Evolutionary conservation across 2,113 vertebrate species (phyloP), one percentile per base, ranked within the genome.

Genomic region (Archocentrus centrarchus): DNA sequence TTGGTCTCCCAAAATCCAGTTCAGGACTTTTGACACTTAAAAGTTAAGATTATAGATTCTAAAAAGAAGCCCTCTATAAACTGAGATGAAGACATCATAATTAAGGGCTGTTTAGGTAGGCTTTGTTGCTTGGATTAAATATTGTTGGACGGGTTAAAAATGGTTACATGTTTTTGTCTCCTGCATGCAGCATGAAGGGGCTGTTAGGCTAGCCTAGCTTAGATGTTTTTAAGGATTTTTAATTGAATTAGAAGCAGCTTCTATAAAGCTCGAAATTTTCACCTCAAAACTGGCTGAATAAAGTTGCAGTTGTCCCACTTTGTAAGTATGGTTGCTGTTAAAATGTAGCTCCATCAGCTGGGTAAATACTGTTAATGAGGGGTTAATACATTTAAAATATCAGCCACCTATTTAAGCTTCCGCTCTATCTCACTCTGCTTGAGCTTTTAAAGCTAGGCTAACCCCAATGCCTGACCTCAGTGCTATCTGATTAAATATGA

Each of bases 1-100:
- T 95, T 95, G 95, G 94, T 93, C 80, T 91, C 82, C 89, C 70
- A 87, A 89, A 91, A 90, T 83, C 78, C 75, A 32, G 68, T 85
- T 68, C 39, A 61, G 87, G 77, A 80, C 76, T 84, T 91, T 81
- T 79, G 75, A 92, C 78, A 85, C 59, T 59, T 59, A 47, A 70
- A 75, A 15, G 39, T 59, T 3, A 7, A 59, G 53, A 80, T 75
- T 60, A 75, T 76, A 63, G 30, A 57, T 83, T 90, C 47, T 50
- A 59, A 85, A 39, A 82, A 75, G 59, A 85, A 92, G 82, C 83
- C 80, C 81, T 93, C 61, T 81, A 47, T 79, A 60, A 77, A 70
- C 75, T 53, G 37, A 80, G 32, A 58, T 83, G 58, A 75, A 77
- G 66, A 90, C 73, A 86, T 85, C 59, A 57, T 84, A 39, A 61